Base-by-base conservation (phyloP, 92 coral and sea anemone species). In the Virgularia gustaviana region DNA sequence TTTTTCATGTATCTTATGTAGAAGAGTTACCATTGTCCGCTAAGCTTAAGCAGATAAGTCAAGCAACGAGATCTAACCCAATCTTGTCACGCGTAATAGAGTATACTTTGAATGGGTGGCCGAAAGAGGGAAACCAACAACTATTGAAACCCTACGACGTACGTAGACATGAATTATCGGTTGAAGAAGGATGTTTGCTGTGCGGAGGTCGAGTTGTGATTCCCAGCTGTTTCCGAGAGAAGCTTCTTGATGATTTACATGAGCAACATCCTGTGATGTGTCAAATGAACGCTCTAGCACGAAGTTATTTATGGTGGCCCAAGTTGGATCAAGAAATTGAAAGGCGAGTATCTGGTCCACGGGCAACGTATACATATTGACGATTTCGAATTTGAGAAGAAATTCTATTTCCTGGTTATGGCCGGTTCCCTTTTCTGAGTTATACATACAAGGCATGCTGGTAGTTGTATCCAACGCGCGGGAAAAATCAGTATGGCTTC, bases 121-220 rank as follows among this genome's bases (percentile, higher is more conserved):
- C 92, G 1, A 57, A 57, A 34, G 16, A 61, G 16, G 80, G 84
- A 44, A 38, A 71, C 24, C 81, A 66, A 23, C 79, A 83, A 36
- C 54, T 62, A 38, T 59, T 87, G 52, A 81, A 71, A 49, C 85
- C 85, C 12, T 87, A 70, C 55, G 73, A 76, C 31, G 70, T 42
- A 15, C 77, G 75, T 35, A 71, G 76, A 70, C 20, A 57, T 24
- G 88, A 84, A 61, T 51, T 87, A 49, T 45, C 82, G 10, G 88
- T 60, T 30, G 86, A 88, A 25, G 82, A 88, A 67, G 94, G 85
- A 66, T 89, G 88, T 83, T 43, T 89, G 42, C 44, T 85, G 63
- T 85, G 85, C 85, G 90, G 90, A 47, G 39, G 77, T 76, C 72
- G 86, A 8, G 88, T 88, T 4, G 63, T 85, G n/a, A n/a, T n/a